A percentile compares a stretch with the other conserved stretches of the same genome.
Evolutionary conservation across 1,140 invertebrate species (phyloP).

Genomic region (Cyphomyrmex costatus): DNA sequence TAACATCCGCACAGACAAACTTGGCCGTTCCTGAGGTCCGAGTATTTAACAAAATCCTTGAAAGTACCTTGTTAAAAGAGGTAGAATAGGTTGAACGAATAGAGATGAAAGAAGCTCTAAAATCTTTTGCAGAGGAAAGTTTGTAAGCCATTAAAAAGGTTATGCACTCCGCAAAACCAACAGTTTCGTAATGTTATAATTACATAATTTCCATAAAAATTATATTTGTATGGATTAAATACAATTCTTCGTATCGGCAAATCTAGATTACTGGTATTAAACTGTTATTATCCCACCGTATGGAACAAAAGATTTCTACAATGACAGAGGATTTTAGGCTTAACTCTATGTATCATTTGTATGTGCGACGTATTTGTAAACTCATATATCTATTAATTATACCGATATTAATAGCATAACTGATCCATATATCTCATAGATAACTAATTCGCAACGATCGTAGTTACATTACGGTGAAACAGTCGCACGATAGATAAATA

Average conservation of each 20-base stretch:
- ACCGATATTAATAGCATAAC: conserved; percentile 55
- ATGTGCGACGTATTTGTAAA: conserved; percentile 25
- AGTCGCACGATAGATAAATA: conserved; percentile 37
- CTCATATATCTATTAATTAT: conserved; percentile 59
- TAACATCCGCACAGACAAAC: conserved; percentile 60
- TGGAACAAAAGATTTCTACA: conserved; percentile 16
- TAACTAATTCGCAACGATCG: conserved; percentile 53
- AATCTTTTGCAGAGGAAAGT: conserved; percentile 17
- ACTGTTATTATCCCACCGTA: neutral
- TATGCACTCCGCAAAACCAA: conserved; percentile 2
- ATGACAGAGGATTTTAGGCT: neutral
- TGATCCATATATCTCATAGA: conserved; percentile 28
- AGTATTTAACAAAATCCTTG: conserved; percentile 44
- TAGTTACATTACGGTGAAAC: conserved; percentile 52
- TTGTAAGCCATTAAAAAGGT: conserved; percentile 26
- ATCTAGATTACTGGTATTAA: neutral
- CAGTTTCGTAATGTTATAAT: neutral
- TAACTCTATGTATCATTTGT: conserved; percentile 16
- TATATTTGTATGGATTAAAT: conserved; percentile 16
- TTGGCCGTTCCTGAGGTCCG: conserved; percentile 27
- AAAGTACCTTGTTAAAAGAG: conserved; percentile 32
- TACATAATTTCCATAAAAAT: neutral
- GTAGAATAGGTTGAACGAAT: neutral
- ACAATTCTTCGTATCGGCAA: neutral
- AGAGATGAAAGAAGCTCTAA: neutral